phyloP scores from a whole-genome alignment of 2,797 vertebrate species.

The Hoplostethus atlanticus region DNA sequence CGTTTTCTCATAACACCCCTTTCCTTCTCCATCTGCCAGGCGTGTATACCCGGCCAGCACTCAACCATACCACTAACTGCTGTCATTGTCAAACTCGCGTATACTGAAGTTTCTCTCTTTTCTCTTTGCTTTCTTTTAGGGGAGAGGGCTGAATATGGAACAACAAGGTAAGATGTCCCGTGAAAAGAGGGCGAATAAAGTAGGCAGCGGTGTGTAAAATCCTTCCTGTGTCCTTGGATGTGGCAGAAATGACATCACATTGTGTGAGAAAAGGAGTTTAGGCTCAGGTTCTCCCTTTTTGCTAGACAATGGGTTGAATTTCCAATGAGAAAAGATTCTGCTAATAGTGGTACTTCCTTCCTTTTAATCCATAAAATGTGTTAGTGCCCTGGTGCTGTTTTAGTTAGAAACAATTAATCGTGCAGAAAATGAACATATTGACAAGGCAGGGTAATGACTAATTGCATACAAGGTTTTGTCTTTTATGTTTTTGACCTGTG shows the following conservation, averaged over 20 bases:
- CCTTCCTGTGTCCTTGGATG: slow-evolving; percentile 49
- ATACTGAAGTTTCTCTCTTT: slow-evolving; percentile 62
- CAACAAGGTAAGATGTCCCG: slow-evolving; percentile 90
- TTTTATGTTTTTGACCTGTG: slow-evolving; percentile 19
- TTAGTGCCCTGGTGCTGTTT: slow-evolving; percentile 16
- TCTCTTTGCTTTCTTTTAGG: slow-evolving; percentile 81
- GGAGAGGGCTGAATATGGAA: slow-evolving; percentile 94
- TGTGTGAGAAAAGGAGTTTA: slow-evolving; percentile 41
- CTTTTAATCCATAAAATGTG: slow-evolving; percentile 15
- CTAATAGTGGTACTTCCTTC: slow-evolving; percentile 7
- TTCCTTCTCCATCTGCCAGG: slow-evolving; percentile 78
- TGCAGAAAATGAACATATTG: slow-evolving; percentile 32
- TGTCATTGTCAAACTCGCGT: slow-evolving; percentile 56
- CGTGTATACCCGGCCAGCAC: slow-evolving; percentile 59
- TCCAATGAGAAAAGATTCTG: slow-evolving; percentile 20
- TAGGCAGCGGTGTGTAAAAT: slow-evolving; percentile 58
- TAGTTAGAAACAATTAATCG: slow-evolving; percentile 9
- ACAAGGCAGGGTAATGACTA: slow-evolving; percentile 11
- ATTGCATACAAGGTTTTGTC: slow-evolving; percentile 12
- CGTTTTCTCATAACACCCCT: slow-evolving; percentile 73
- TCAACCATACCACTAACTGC: slow-evolving; percentile 64
- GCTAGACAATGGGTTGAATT: slow-evolving; percentile 26
- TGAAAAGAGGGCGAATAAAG: slow-evolving; percentile 57
- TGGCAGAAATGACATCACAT: slow-evolving; percentile 49
- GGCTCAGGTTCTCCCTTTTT: slow-evolving; percentile 22